Conservation (phyloP, 2,888 invertebrate genomes). For the Theodoxus fluviatilis region DNA sequence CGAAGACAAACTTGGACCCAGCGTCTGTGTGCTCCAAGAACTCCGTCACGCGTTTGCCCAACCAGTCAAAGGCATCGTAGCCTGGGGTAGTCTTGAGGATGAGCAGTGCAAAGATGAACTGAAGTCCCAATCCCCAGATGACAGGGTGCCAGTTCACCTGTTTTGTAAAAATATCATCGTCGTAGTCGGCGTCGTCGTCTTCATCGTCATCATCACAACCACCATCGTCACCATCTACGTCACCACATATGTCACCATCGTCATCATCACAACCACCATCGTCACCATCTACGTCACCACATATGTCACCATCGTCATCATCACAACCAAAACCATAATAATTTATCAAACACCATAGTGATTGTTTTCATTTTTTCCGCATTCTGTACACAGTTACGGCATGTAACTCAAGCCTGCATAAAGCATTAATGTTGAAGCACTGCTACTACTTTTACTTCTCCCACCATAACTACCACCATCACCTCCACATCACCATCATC, state of each 20-base stretch:
- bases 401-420: no score
- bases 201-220: not conserved
- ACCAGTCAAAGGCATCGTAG: constrained; percentile 74
- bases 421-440: no score
- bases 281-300: not conserved
- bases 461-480: no score
- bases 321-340: no score
- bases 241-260: not conserved
- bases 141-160: constrained; percentile 77
- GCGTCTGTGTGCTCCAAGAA: constrained; percentile 82
- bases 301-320: not conserved
- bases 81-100: constrained; percentile 56
- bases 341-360: no score
- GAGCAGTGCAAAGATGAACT: constrained; percentile 74
- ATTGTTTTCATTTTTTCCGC: no score
- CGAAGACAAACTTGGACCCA: constrained; percentile 88
- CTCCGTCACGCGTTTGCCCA: constrained; percentile 75
- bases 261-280: not conserved
- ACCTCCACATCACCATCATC: no score
- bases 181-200: no score
- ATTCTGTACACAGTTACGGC: no score
- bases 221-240: not conserved
- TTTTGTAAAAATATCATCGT: no score
- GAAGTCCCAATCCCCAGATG: constrained; percentile 79
- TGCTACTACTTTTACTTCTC: no score